Evolutionary conservation across 2,888 invertebrate genomes (phyloP), one percentile per base, ranked within the genome.

Genomic region (Chrysolina americana): DNA sequence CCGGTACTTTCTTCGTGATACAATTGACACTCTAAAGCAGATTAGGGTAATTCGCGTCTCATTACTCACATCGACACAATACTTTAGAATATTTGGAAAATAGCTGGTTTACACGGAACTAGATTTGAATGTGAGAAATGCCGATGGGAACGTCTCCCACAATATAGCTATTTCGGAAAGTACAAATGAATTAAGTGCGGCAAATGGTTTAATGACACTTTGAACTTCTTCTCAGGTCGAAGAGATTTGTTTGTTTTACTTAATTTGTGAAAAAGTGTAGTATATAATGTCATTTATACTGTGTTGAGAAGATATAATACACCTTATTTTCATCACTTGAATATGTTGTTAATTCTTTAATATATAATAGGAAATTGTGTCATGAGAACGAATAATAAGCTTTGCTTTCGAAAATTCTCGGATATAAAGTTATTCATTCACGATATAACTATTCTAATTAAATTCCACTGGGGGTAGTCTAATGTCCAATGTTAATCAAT

Each of bases 191-290:
- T 44, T 44, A 44, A 44, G 3, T 44, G 11, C 2, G 15, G 15
- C 44, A 44, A 44, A 44, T 15, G 44, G 15, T 44, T 44, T 44
- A 44, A 44, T 44, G 44, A 44, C 44, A 44, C 44, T 11, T 44
- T 13, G 44, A 36, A 36, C 8, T 36, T 44, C 2, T 44, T 44
- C 5, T 6, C 44, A 44, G 11, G 15, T 15, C 44, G 15, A 44
- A 13, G 44, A 44, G 44, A 44, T 44, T 44, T 44, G 44, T 44
- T 71, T 28, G 66, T 71, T 71, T 71, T 19, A 68, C 56, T 21
- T 36, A 50, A 68, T 53, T 68, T 56, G 15, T 19, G 53, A 73
- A 64, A 68, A n/a, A n/a, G n/a, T 68, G 19, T 36, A 36, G n/a
- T 28, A 28, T 8, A 36, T 4, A 36, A 36, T 36, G 36, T 8